phyloP scores from a whole-genome alignment of 2,113 vertebrate species.

The Boulengeromyrus knoepffleri region DNA sequence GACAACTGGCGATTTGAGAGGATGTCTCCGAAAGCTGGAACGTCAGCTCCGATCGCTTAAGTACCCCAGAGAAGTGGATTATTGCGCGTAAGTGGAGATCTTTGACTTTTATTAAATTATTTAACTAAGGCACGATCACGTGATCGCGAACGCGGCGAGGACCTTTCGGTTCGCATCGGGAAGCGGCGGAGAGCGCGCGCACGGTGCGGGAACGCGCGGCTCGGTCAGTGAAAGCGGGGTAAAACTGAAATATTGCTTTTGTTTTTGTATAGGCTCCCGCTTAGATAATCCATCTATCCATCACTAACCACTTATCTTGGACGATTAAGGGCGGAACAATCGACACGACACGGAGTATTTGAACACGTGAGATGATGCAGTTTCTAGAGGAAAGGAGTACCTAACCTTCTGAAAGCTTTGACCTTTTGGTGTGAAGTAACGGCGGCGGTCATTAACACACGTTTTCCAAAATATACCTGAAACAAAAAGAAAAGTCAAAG shows the following conservation, averaged over 20 bases:
- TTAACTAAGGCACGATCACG: not conserved
- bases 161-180: not conserved
- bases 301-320: not conserved
- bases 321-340: not conserved
- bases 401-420: not conserved
- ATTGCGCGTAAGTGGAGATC: slow-evolving; percentile 63
- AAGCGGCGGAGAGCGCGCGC: not conserved
- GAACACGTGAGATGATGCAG: not conserved
- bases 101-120: not conserved
- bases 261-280: not conserved
- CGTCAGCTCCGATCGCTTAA: slow-evolving; percentile 73
- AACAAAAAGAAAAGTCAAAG: not conserved
- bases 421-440: not conserved
- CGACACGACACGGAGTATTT: not conserved
- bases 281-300: not conserved
- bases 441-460: not conserved
- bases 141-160: not conserved
- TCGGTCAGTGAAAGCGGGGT: not conserved
- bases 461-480: not conserved
- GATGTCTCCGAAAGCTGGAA: slow-evolving; percentile 77
- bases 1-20: slow-evolving; percentile 81
- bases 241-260: not conserved
- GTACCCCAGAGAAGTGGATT: slow-evolving; percentile 78
- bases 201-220: not conserved
- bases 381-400: not conserved